Evolutionary conservation across 2,113 vertebrate genomes (phyloP), one percentile per base, ranked within the genome.

Genomic region (cat (Felis catus)): DNA sequence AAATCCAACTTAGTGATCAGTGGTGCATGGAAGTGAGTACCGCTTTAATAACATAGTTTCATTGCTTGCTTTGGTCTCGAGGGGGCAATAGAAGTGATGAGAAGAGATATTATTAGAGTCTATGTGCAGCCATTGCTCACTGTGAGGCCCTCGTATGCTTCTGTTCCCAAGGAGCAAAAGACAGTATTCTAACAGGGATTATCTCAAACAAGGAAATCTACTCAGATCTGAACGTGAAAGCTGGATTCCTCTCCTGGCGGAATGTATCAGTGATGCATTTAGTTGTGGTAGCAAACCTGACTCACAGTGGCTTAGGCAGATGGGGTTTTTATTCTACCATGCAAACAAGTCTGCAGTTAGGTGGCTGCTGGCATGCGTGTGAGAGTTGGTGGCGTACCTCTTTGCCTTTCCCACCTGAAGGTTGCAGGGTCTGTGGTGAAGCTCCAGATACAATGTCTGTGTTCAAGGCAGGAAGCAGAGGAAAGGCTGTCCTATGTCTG

Each of bases 61-160:
- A 87, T 78, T 95, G 71, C 81, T 95, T 96, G 8, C 19, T 81
- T 92, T 97, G n/a, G n/a, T 97, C 83, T 87, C 45, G 7, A 45
- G 58, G 78, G 7, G 8, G 95, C 39, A 96, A 83, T 15, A 58
- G 25, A 14, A 95, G 65, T 78, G 21, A 70, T 29, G 31, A 94
- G 65, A 84, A 33, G 65, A 84, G 45, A 84, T 48, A 80, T 63
- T 79, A 74, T 73, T 73, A 93, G 51, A 78, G 53, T 45, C 78
- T 55, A 6, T 61, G 25, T 95, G 36, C 21, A 15, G 61, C 48
- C 45, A 29, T 93, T 8, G 39, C 68, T 84, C 58, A 74, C 45
- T 58, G 15, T 73, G 53, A 81, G 9, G 83, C 48, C 25, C 18
- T 80, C 55, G 29, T 31, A 55, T 63, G 45, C 41, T 89, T 97